These are phyloP conservation scores for Dipodomys spectabilis DNA, from an alignment of 2,113 vertebrate species.

Conservation along the genomic window DNA sequence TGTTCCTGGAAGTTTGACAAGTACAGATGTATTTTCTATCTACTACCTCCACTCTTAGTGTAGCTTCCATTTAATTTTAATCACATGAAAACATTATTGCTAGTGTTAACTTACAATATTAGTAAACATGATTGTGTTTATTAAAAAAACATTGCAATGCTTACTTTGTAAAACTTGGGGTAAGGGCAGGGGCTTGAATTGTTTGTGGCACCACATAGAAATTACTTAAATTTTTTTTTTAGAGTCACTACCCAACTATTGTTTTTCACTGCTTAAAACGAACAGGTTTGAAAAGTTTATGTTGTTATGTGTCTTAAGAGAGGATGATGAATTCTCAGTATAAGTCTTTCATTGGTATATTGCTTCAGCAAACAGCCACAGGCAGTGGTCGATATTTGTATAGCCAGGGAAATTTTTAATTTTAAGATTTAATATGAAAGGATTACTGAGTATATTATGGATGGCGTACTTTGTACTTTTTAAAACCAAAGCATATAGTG, in stretches of 20 bases:
- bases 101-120: neutral
- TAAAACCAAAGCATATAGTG: neutral
- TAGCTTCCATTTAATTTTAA: neutral
- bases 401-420: neutral
- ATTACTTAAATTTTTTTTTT: neutral
- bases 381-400: neutral
- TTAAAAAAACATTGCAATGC: neutral
- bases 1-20: neutral
- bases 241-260: neutral
- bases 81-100: neutral
- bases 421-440: neutral
- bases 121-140: neutral
- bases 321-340: neutral
- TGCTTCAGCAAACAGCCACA: neutral
- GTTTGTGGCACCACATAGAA: neutral
- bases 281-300: conserved; percentile 10
- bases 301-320: neutral
- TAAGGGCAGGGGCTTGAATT: neutral
- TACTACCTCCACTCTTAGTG: neutral
- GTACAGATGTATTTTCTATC: neutral
- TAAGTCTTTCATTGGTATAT: conserved; percentile 13
- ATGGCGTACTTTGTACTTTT: neutral
- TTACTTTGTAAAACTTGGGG: conserved; percentile 11
- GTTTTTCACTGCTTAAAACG: conserved; percentile 21
- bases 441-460: neutral